A percentile compares a stretch with the other conserved stretches of the same genome.
These are phyloP conservation scores for Eptesicus fuscus DNA, from an alignment of 2,113 vertebrate genomes.

Conservation along the genomic window DNA sequence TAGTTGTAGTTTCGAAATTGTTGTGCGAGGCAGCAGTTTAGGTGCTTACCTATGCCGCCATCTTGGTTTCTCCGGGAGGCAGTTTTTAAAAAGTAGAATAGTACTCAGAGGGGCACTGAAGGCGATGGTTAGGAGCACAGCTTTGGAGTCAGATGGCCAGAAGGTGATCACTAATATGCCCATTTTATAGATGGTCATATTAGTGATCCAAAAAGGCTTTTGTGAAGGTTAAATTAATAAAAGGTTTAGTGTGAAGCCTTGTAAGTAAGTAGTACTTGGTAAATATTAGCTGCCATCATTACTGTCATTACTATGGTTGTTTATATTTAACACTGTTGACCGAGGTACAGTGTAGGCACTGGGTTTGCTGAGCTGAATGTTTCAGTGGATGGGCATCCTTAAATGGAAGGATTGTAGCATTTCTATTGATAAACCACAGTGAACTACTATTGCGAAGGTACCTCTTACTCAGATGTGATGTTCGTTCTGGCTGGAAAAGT, in stretches of 20 bases:
- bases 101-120: not conserved
- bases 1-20: too few relatives aligned
- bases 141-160: not conserved
- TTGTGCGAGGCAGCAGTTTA: too few relatives aligned
- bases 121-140: not conserved
- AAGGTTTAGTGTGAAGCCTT: not conserved
- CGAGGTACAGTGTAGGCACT: not conserved
- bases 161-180: not conserved
- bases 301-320: not conserved
- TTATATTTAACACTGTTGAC: not conserved
- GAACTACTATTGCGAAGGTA: not conserved
- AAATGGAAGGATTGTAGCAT: not conserved
- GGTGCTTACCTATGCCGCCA: too few relatives aligned
- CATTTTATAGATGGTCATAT: not conserved
- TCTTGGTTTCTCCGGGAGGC: too few relatives aligned
- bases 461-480: not conserved
- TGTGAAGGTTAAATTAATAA: not conserved
- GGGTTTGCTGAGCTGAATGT: not conserved
- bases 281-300: not conserved
- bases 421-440: not conserved
- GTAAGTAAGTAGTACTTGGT: not conserved
- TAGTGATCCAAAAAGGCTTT: not conserved
- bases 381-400: not conserved
- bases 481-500: not conserved
- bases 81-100: not conserved